These are phyloP conservation scores for Pelosia muscerda DNA, from an alignment of 2,888 invertebrate species.

Conservation along the genomic window DNA sequence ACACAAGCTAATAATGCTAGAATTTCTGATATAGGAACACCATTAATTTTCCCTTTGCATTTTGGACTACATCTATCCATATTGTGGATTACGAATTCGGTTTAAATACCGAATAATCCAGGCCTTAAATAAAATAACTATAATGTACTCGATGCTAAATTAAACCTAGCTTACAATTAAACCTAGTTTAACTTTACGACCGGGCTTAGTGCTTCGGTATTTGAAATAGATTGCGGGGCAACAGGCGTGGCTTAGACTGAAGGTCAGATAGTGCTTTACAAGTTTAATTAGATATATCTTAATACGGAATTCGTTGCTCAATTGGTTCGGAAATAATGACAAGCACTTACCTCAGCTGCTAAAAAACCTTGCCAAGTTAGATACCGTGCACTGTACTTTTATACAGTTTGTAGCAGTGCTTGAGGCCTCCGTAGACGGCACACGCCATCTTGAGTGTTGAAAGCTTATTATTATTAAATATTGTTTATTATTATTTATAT, in stretches of 20 bases:
- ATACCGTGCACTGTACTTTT: too few relatives aligned
- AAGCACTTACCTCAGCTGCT: too few relatives aligned
- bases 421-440: too few relatives aligned
- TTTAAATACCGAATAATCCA: not conserved
- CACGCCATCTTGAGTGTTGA: too few relatives aligned
- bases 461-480: too few relatives aligned
- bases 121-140: not conserved
- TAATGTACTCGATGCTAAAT: not conserved
- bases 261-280: not conserved
- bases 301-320: not conserved
- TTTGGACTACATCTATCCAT: not conserved
- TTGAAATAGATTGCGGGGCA: not conserved
- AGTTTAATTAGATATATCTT: not conserved
- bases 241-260: not conserved
- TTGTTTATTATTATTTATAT: too few relatives aligned
- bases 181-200: constrained; percentile 7
- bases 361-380: too few relatives aligned
- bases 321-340: too few relatives aligned
- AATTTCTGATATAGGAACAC: too few relatives aligned
- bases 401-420: too few relatives aligned
- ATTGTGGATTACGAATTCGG: not conserved
- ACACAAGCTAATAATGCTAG: too few relatives aligned
- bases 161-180: constrained; percentile 1
- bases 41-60: not conserved
- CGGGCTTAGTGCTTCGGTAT: not conserved